Base-by-base conservation (phyloP, 2,888 invertebrate genomes). In the Nomada fabriciana region DNA sequence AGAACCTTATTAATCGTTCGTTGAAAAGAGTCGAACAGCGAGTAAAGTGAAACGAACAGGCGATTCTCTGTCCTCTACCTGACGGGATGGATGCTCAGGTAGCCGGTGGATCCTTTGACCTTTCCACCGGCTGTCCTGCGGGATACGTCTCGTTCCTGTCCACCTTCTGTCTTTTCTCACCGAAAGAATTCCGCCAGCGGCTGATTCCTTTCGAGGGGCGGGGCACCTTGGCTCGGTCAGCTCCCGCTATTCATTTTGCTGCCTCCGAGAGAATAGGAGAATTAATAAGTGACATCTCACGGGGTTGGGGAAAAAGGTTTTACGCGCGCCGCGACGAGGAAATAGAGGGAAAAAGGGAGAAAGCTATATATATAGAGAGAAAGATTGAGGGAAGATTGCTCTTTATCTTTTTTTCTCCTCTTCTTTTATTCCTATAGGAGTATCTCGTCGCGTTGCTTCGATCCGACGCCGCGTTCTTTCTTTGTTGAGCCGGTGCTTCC, bases 241-340 rank as follows among this genome's bases (percentile, higher is more conserved):
- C 90, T 89, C 88, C 90, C 86, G 91, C 92, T 91, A 91, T 92
- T 92, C 92, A 88, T 91, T 90, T 90, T 89, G 84, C 85, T 86
- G 87, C 88, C 87, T 89, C 78, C 87, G 86, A 88, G 88, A 93
- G 91, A 91, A 90, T 91, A 90, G 89, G 82, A 89, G 93, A 93
- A 93, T 93, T 93, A 93, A 93, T 93, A 93, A 93, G 93, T 93
- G 93, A 93, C 93, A 93, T 92, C 91, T 92, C 89, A 52, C n/a
- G 70, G 89, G 88, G 87, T 4, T 13, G 2, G 47, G 10, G 9
- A 25, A 88, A 91, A 91, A 91, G 91, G 89, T 89, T 90, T 90
- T 91, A 91, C 91, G 90, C 90, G 87, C 80, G 83, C 81, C 74
- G 76, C 83, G 78, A 82, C 71, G 43, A 64, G 73, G 76, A 68